These are phyloP conservation scores for Apeltes quadracus DNA, from an alignment of 2,113 vertebrate genomes.

Conservation along the genomic window DNA sequence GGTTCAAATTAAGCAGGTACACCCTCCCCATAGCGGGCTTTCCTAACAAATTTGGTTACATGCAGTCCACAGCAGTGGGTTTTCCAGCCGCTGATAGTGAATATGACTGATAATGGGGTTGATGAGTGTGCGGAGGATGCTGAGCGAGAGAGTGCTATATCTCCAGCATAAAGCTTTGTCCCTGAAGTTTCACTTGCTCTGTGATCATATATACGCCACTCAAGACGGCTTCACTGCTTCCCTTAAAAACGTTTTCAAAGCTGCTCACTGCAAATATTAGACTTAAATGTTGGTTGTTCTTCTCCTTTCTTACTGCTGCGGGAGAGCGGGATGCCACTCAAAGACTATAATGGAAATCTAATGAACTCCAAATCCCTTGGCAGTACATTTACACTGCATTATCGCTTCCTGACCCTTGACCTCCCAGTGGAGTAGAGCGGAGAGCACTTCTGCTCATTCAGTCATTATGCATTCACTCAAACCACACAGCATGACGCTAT, in stretches of 20 bases:
- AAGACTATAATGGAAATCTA: constrained; percentile 71
- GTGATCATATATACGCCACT: not conserved
- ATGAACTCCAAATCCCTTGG: constrained; percentile 73
- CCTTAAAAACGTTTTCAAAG: constrained; percentile 6
- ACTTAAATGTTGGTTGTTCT: constrained; percentile 14
- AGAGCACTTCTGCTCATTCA: constrained; percentile 48
- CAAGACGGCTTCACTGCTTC: not conserved
- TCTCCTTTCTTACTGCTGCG: constrained; percentile 39
- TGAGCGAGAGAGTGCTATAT: constrained; percentile 9
- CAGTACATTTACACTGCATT: constrained; percentile 74
- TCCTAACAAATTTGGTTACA: constrained; percentile 56
- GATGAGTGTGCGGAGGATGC: not conserved
- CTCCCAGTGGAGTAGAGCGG: constrained; percentile 59
- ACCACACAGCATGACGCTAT: not conserved
- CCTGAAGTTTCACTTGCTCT: constrained; percentile 19
- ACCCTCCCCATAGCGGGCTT: constrained; percentile 19
- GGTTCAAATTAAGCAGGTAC: constrained; percentile 56
- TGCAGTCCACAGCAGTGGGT: constrained; percentile 51
- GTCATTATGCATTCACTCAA: constrained; percentile 58
- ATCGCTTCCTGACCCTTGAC: constrained; percentile 71
- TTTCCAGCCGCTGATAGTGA: constrained; percentile 48
- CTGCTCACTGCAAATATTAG: constrained; percentile 2
- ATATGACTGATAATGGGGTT: constrained; percentile 49
- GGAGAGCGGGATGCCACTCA: constrained; percentile 71
- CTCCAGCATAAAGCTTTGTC: constrained; percentile 13